These are phyloP conservation scores for Venustoraphidia nigricollis DNA, from an alignment of 2,888 invertebrate genomes.

Conservation along the genomic window DNA sequence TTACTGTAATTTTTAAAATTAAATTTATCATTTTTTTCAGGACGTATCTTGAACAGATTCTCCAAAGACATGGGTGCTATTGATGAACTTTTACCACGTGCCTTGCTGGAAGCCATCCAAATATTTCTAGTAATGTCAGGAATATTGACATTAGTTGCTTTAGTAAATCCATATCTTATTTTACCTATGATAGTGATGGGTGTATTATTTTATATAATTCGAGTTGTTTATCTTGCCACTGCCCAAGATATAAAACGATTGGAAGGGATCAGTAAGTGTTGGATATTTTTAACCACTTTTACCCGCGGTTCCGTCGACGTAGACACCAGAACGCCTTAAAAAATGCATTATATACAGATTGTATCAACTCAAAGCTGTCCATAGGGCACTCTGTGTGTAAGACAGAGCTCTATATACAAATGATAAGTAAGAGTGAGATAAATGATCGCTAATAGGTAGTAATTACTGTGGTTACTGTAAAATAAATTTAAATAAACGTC, in stretches of 20 bases:
- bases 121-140: constrained; percentile 56
- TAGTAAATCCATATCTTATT: constrained; percentile 53
- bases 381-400: no score
- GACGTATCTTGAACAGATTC: constrained; percentile 68
- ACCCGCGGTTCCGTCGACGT: no score
- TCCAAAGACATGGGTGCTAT: constrained; percentile 72
- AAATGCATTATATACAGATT: no score
- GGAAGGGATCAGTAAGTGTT: constrained; percentile 31
- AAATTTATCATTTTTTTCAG: constrained; percentile 22
- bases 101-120: constrained; percentile 45
- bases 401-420: no score
- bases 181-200: constrained; percentile 45
- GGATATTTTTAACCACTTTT: no score
- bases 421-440: no score
- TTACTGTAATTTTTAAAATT: constrained; percentile 4
- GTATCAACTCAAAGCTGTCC: no score
- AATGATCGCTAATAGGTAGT: no score
- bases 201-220: constrained; percentile 44
- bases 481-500: no score
- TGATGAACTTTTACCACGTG: constrained; percentile 53
- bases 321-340: no score
- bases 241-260: constrained; percentile 58
- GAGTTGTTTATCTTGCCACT: constrained; percentile 50
- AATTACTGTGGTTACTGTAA: no score
- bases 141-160: constrained; percentile 53